phyloP scores from a whole-genome alignment of 2,797 vertebrate genomes.

The Propithecus perrieri region DNA sequence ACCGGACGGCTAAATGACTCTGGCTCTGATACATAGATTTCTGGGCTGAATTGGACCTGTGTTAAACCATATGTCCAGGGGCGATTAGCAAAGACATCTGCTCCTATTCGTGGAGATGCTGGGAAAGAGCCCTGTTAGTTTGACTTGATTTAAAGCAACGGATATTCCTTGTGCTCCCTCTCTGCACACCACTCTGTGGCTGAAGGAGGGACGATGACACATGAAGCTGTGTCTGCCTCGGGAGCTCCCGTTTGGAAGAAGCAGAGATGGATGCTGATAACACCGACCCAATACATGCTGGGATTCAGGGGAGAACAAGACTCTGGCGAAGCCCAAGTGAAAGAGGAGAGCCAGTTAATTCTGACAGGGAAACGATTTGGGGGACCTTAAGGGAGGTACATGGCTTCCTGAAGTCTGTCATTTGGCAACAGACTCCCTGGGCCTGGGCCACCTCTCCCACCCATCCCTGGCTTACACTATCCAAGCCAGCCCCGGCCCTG shows the following conservation, averaged over 20 bases:
- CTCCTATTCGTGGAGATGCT: not conserved
- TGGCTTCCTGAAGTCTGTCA: not conserved
- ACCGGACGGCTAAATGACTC: not conserved
- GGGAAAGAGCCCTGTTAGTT: not conserved
- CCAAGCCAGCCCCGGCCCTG: not conserved
- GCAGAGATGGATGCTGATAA: not conserved
- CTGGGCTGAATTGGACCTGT: not conserved
- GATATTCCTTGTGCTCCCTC: not conserved
- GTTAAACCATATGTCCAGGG: not conserved
- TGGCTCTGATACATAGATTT: not conserved
- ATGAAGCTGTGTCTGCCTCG: not conserved
- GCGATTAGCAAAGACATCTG: not conserved
- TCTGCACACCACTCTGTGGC: not conserved
- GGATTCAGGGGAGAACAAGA: not conserved
- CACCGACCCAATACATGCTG: not conserved
- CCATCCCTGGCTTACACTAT: too few relatives aligned
- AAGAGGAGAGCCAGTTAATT: not conserved
- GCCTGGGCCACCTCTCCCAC: not conserved
- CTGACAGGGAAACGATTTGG: not conserved
- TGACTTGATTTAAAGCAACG: not conserved
- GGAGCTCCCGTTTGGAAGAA: not conserved
- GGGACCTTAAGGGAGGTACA: not conserved
- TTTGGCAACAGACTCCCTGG: not conserved
- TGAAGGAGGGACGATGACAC: rapidly evolving
- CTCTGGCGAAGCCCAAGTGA: rapidly evolving